Percentiles rank a stretch among this genome's conserved stretches.
Evolutionary conservation across 1,140 invertebrate genomes (phyloP).

Genomic region (Amyelois transitella): DNA sequence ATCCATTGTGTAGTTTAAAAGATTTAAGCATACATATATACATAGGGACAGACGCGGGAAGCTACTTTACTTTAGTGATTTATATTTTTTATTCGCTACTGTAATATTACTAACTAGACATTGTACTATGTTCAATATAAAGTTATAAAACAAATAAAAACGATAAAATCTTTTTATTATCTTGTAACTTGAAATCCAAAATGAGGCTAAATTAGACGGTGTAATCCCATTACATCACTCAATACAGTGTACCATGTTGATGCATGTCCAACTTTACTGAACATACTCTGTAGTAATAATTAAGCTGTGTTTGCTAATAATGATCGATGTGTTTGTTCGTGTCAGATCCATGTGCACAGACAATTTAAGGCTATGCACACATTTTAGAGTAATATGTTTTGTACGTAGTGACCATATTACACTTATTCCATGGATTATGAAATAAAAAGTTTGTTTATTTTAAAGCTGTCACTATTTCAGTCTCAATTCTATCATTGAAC

Average conservation of each 20-base stretch:
- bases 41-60: too few species aligned
- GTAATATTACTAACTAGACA: too few species aligned
- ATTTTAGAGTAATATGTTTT: background rate
- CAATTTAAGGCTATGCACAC: background rate
- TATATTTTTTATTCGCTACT: too few species aligned
- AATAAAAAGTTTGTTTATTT: too few species aligned
- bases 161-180: background rate
- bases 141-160: background rate
- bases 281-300: conserved; percentile 1
- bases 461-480: too few species aligned
- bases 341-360: conserved; percentile 4
- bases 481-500: too few species aligned
- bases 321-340: conserved; percentile 6
- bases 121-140: background rate
- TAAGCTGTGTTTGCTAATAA: conserved; percentile 6
- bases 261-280: background rate
- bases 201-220: background rate
- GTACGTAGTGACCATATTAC: background rate
- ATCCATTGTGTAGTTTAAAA: too few species aligned
- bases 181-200: background rate
- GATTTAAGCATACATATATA: too few species aligned
- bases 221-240: background rate
- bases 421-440: background rate
- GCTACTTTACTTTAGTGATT: too few species aligned
- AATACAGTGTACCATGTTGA: background rate